Evolutionary conservation across 2,797 vertebrate species (phyloP).

Genomic region (Dallia pectoralis): DNA sequence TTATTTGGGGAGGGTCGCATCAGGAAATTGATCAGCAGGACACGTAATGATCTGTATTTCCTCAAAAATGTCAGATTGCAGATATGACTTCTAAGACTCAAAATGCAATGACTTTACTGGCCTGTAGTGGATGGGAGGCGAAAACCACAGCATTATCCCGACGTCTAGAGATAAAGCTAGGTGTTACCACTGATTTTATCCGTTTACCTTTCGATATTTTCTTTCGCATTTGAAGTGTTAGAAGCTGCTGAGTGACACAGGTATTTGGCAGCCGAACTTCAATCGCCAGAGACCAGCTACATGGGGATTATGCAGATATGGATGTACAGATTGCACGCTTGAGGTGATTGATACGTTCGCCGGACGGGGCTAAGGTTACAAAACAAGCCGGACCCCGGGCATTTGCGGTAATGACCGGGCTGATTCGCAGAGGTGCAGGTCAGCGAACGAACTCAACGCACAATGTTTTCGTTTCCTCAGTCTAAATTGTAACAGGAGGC

Average conservation of each 20-base stretch:
- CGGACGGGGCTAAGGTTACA: slow-evolving; percentile 16
- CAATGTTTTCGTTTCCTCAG: not conserved
- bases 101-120: not conserved
- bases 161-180: not conserved
- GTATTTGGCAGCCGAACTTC: not conserved
- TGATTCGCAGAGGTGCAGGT: slow-evolving; percentile 14
- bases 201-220: not conserved
- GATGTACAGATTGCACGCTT: not conserved
- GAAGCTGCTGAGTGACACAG: not conserved
- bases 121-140: not conserved
- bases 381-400: slow-evolving; percentile 17
- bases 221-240: too few species aligned
- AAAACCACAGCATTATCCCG: not conserved
- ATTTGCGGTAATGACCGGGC: slow-evolving; percentile 9
- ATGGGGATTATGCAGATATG: not conserved
- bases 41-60: slow-evolving; percentile 64
- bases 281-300: not conserved
- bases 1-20: slow-evolving; percentile 75
- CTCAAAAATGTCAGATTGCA: slow-evolving; percentile 57
- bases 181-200: not conserved
- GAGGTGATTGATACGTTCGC: not conserved
- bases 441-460: not conserved
- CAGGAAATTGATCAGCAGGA: slow-evolving; percentile 75
- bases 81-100: slow-evolving; percentile 48
- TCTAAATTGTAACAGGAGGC: slow-evolving; percentile 3